phyloP scores from a whole-genome alignment of 2,888 invertebrate species.

The Dexiosoma caninum region DNA sequence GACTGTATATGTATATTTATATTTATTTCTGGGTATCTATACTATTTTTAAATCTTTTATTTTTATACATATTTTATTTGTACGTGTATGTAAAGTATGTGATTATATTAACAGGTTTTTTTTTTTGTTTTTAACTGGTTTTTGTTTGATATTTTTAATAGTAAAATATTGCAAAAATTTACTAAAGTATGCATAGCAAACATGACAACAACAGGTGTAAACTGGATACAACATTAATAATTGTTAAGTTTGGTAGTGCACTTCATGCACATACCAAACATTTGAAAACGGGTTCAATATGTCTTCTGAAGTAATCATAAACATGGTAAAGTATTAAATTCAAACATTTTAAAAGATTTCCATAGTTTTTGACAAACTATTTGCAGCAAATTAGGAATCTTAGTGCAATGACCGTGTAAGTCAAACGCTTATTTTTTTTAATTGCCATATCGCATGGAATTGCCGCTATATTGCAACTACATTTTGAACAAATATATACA shows the following conservation, averaged over 20 bases:
- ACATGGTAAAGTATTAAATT: too few species aligned
- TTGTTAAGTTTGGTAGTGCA: neutral
- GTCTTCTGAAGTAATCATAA: neutral
- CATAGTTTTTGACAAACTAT: too few species aligned
- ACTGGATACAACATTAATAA: slow-evolving; percentile 54
- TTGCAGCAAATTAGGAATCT: too few species aligned
- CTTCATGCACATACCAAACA: neutral
- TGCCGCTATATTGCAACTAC: too few species aligned
- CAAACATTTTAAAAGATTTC: too few species aligned
- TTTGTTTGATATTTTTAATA: slow-evolving; percentile 22
- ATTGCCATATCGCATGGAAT: too few species aligned
- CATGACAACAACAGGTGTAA: slow-evolving; percentile 51
- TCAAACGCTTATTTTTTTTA: too few species aligned
- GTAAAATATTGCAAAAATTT: slow-evolving; percentile 56
- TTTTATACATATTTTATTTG: neutral
- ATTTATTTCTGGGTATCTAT: neutral
- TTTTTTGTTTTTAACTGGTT: slow-evolving; percentile 31
- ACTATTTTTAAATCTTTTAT: neutral
- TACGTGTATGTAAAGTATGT: neutral
- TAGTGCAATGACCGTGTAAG: too few species aligned
- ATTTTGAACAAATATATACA: too few species aligned
- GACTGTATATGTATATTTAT: neutral
- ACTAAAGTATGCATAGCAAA: slow-evolving; percentile 12
- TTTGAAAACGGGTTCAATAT: neutral
- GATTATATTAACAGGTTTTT: slow-evolving; percentile 41